Conservation (phyloP, 2,113 vertebrate genomes). For the Holacanthus passer region DNA sequence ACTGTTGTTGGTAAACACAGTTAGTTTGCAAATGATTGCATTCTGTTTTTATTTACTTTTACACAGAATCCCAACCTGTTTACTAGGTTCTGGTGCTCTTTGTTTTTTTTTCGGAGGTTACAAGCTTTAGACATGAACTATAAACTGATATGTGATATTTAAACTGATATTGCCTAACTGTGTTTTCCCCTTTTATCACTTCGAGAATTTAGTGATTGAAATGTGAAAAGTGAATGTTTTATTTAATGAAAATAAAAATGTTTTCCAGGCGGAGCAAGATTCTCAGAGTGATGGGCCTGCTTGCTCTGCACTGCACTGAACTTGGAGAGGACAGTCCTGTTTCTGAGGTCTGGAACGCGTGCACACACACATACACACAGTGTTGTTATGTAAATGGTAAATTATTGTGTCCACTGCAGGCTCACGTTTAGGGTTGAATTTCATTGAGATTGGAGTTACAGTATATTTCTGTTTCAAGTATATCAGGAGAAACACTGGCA, state of each 20-base stretch:
- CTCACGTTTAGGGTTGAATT: neutral
- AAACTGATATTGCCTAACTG: neutral
- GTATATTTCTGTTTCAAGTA: neutral
- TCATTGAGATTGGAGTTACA: neutral
- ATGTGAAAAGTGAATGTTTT: conserved; percentile 1
- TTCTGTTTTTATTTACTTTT: no score
- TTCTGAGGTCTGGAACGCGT: conserved; percentile 66
- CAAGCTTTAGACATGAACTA: neutral
- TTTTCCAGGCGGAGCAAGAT: conserved; percentile 70
- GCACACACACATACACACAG: neutral
- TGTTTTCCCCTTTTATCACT: neutral
- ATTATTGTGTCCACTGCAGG: neutral
- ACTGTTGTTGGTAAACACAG: no score
- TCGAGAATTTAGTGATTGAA: neutral
- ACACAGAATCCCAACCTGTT: no score
- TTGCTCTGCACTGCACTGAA: conserved; percentile 71
- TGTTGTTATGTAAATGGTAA: neutral
- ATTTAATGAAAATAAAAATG: conserved; percentile 13
- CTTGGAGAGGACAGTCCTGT: conserved; percentile 61
- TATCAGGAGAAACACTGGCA: neutral
- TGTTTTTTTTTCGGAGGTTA: no score
- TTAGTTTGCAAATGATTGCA: no score
- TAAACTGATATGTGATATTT: neutral
- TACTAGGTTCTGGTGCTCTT: no score
- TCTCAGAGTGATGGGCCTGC: conserved; percentile 71